Evolutionary conservation across 2,797 vertebrate genomes (phyloP), one percentile per base, ranked within the genome.

Genomic region (Kryptopterus vitreolus): DNA sequence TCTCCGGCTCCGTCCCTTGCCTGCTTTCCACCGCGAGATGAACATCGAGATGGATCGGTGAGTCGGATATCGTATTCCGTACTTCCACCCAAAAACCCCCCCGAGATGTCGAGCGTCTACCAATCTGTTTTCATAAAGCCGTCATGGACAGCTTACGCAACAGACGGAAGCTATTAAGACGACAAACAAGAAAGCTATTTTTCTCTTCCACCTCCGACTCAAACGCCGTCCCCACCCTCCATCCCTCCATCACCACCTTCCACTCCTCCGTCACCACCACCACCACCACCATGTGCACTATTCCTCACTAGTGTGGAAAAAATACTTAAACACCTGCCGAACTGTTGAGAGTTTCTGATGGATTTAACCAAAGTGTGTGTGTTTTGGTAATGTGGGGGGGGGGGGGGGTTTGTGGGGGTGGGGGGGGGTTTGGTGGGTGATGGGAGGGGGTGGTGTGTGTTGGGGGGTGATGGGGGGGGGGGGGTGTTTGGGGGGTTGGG

Each of bases 161-260:
- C 79, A 91, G 85, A 89, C 87, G 89, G 85, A 82, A 85, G 80
- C 88, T 74, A 91, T 89, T 88, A 87, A 86, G 81, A 87, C 81
- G 83, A 86, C 85, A 88, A 82, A 84, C 78, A 78, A 82, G 83
- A 83, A 83, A 86, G 86, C 62, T 79, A 84, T 85, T 88, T 86
- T 86, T 83, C 20, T 82, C 85, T 77, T 43, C 12, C 16, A 18
- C 20, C n/a, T 4, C 13, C 6, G 6, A 6, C 38, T 10, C 38
- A n/a, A n/a, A n/a, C 10, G 10, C 38, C 38, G 6, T 10, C 38
- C 7, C 8, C 38, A 43, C 38, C 38, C n/a, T n/a, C n/a, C n/a
- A n/a, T n/a, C 12, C 8, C 16, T 5, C 0, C 29, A 29, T 10
- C 22, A 11, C 33, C 16, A 18, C 20, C n/a, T 4, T 16, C 6